These are phyloP conservation scores for Lepidurus apus DNA, from an alignment of 1,140 invertebrate genomes.

Conservation along the genomic window DNA sequence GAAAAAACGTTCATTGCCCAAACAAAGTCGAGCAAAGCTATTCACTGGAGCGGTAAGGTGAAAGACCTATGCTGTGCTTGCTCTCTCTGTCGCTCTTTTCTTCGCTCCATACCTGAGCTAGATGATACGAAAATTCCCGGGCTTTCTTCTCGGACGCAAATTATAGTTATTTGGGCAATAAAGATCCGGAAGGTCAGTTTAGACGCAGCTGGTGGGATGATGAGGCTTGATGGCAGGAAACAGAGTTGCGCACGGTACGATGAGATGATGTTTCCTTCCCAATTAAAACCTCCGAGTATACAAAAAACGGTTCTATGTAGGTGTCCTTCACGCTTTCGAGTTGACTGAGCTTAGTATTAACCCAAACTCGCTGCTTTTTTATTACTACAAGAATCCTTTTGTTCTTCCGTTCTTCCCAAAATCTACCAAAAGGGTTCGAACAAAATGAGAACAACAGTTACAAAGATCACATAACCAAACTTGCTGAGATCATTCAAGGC, in stretches of 20 bases:
- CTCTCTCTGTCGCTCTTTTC: not conserved
- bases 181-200: not conserved
- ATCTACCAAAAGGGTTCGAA: not conserved
- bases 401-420: not conserved
- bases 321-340: no score
- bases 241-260: not conserved
- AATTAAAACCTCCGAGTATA: not conserved
- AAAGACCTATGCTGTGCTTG: not conserved
- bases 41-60: not conserved
- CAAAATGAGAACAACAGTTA: not conserved
- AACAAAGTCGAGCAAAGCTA: not conserved
- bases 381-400: no score
- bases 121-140: not conserved
- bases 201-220: not conserved
- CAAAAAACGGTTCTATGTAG: no score
- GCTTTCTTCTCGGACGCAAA: not conserved
- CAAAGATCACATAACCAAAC: not conserved
- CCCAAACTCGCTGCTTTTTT: no score
- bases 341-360: no score
- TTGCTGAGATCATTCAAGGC: not conserved
- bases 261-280: not conserved
- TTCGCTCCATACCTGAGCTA: not conserved
- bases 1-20: constrained; percentile 6
- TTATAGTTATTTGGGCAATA: not conserved
- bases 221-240: not conserved